Percentiles rank a stretch among this genome's conserved stretches.
These are phyloP conservation scores for Hylaea fasciaria DNA, from an alignment of 2,888 invertebrate genomes.

Conservation along the genomic window DNA sequence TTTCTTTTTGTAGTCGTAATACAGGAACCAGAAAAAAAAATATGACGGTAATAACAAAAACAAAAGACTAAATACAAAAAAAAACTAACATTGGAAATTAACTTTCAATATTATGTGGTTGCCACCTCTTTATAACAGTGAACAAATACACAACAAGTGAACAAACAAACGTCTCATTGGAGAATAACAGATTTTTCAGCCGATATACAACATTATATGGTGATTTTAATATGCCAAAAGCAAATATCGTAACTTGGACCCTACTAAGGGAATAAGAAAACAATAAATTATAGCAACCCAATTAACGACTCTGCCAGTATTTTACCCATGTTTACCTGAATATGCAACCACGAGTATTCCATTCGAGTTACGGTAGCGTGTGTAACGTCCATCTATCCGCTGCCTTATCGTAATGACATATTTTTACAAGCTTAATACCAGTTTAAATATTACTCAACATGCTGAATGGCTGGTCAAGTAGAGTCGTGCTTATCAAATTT, in stretches of 20 bases:
- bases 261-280: constrained; percentile 20
- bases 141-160: too few relatives aligned
- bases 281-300: constrained; percentile 6
- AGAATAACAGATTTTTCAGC: neutral
- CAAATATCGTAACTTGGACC: constrained; percentile 16
- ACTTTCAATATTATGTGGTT: too few relatives aligned
- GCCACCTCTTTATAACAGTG: too few relatives aligned
- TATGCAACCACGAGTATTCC: constrained; percentile 33
- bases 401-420: constrained; percentile 25
- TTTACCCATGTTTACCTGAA: constrained; percentile 31
- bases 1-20: too few relatives aligned
- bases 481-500: too few relatives aligned
- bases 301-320: neutral
- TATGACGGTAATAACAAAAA: too few relatives aligned
- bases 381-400: constrained; percentile 27
- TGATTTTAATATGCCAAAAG: neutral
- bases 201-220: neutral
- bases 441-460: constrained; percentile 19
- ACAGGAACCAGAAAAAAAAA: too few relatives aligned
- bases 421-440: constrained; percentile 25
- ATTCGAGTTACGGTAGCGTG: constrained; percentile 36
- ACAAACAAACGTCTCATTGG: too few relatives aligned
- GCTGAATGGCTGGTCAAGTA: constrained; percentile 9
- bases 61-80: too few relatives aligned
- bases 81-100: too few relatives aligned